Base-by-base conservation (phyloP, 2,888 invertebrate genomes). In the Philereme transversata region DNA sequence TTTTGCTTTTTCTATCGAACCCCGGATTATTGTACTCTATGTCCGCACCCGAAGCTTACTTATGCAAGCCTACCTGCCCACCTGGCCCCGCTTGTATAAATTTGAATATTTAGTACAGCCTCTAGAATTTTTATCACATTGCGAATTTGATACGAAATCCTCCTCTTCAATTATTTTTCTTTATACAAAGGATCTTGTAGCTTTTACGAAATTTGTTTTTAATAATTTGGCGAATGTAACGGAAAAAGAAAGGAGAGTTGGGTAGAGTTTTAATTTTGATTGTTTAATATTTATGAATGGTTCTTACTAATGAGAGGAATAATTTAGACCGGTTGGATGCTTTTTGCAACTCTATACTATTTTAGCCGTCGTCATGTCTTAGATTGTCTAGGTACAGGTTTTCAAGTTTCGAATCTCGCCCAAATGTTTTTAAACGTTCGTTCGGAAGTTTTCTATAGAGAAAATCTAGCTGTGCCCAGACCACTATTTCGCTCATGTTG, bases 1-100 rank as follows among this genome's bases (percentile, higher is more conserved):
- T 88, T 88, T 83, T 79, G 86, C 78, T 85, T 86, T 88, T 87
- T 86, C 86, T 82, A 86, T 87, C 71, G 78, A 72, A 71, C 68
- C 69, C 67, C 68, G 82, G 84, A 84, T 84, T 87, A 86, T 83
- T 79, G 79, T 62, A 74, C 72, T 72, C 70, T 58, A 64, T 76
- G 78, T 77, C 77, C 74, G 72, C 74, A 65, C 78, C 77, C 71
- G 61, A 68, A 40, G 78, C 78, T 82, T 82, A 82, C 80, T 83
- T 83, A 84, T 83, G 82, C 81, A 83, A 80, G 79, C 79, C 73
- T 75, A 74, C 79, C 74, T 75, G 75, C 75, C 71, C 74, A 74
- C 75, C 74, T 76, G 75, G 71, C 70, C 74, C 71, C 67, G 67
- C 79, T 79, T 79, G 81, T 79, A 78, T 78, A 79, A 78, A 82